Evolutionary conservation across 2,888 invertebrate genomes (phyloP).

Genomic region (Oligia latruncula): DNA sequence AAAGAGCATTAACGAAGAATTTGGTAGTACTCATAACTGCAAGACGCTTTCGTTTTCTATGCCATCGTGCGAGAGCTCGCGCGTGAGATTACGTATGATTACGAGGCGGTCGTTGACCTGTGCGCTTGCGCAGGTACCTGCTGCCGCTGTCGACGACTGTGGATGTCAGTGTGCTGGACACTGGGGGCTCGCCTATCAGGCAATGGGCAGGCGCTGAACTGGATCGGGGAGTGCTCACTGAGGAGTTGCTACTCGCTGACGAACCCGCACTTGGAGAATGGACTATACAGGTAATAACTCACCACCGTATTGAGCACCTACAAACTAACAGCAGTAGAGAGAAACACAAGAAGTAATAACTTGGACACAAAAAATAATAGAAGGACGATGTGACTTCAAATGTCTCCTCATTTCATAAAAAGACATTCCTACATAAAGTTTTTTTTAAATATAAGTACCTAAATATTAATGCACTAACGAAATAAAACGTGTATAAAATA

Average conservation of each 20-base stretch:
- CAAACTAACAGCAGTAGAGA: too few species aligned
- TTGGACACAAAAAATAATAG: not conserved
- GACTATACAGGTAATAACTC: conserved; percentile 92
- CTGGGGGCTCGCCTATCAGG: conserved; percentile 93
- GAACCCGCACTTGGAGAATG: conserved; percentile 96
- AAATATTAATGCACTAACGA: not conserved
- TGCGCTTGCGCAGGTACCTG: conserved; percentile 79
- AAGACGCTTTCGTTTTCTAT: conserved; percentile 86
- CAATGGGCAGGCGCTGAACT: conserved; percentile 93
- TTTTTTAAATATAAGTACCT: too few species aligned
- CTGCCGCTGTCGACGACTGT: conserved; percentile 82
- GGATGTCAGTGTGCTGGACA: conserved; percentile 83
- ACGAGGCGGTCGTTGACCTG: conserved; percentile 80
- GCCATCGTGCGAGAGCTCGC: conserved; percentile 79
- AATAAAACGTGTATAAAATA: not conserved
- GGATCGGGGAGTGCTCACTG: conserved; percentile 93
- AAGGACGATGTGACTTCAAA: not conserved
- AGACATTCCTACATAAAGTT: not conserved
- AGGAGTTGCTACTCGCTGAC: conserved; percentile 94
- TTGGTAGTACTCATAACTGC: conserved; percentile 32
- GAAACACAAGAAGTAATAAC: not conserved
- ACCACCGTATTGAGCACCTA: not conserved
- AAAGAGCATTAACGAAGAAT: conserved; percentile 39
- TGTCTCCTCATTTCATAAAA: not conserved
- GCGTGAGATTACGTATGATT: conserved; percentile 85